Base-by-base conservation (phyloP, 2,888 invertebrate species). In the Drosophila lacicola region DNA sequence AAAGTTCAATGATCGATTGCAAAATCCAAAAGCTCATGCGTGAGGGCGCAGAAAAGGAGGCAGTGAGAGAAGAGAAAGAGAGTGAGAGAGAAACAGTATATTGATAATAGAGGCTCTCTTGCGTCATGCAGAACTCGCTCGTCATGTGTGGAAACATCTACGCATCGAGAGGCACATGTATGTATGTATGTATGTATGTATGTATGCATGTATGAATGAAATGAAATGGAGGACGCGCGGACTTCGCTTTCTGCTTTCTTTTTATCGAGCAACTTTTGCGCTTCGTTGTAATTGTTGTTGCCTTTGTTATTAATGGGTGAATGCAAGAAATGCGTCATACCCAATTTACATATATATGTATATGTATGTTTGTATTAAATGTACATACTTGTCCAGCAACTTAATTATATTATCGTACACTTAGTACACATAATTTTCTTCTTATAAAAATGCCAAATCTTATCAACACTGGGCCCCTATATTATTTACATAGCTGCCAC, bases 1-100 rank as follows among this genome's bases (percentile, higher is more conserved):
- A 85, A 83, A 89, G 90, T 90, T 90, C 90, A 90, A 86, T 88
- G 90, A 90, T 87, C 89, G 88, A 88, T 85, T 80, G 85, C 82
- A 88, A 72, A 86, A 74, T 76, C 73, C 60, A 87, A 80, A 70
- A 75, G 76, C 69, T 72, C 36, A 57, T 70, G 51, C 57, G 67
- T 61, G 41, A 53, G 55, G 11, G 36, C 44, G 36, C 44, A 36
- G 55, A 19, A 61, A n/a, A 14, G 44, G 42, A 69, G 41, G 36
- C 36, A 61, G 49, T 25, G 47, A 51, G 47, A 41, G 34, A 14
- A 53, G 33, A 46, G 36, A 19, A 50, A 49, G 51, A 34, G 36
- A 13, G 49, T 29, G 37, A 9, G 57, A 36, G 49, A 49, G 58
- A 29, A 41, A 37, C 21, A 47, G 50, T 42, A 64, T 54, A 51